Evolutionary conservation across 2,888 invertebrate genomes (phyloP).

Genomic region (Microplitis deprimator): DNA sequence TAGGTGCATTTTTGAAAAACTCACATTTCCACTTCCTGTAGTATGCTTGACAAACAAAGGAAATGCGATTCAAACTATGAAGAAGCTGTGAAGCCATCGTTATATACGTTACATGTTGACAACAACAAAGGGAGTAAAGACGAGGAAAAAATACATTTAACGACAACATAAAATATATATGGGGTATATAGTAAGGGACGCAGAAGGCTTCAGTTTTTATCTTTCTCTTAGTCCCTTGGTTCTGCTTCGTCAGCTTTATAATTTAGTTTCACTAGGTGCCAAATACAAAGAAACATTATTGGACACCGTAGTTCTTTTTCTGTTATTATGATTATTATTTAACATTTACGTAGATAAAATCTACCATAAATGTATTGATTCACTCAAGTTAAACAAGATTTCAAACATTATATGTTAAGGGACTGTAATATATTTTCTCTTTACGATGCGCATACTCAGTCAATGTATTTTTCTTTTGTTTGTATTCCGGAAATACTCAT

Average conservation of each 20-base stretch:
- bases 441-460: not conserved
- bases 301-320: not conserved
- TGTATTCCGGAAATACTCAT: not conserved
- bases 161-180: not conserved
- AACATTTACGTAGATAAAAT: not conserved
- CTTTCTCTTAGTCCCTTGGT: not conserved
- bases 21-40: slow-evolving; percentile 37
- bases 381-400: not conserved
- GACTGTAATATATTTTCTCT: not conserved
- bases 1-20: slow-evolving; percentile 6
- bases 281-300: slow-evolving; percentile 46
- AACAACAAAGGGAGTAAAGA: slow-evolving; percentile 7
- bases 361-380: slow-evolving; percentile 49
- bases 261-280: not conserved
- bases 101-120: slow-evolving; percentile 8
- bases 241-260: slow-evolving; percentile 23
- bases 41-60: slow-evolving; percentile 44
- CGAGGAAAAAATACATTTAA: not conserved
- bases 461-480: not conserved
- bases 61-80: slow-evolving; percentile 11
- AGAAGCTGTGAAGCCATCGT: slow-evolving; percentile 26
- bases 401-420: not conserved
- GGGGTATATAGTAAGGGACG: not conserved
- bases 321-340: not conserved
- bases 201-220: slow-evolving; percentile 9